These are phyloP conservation scores for Callyntrura guangdongensis DNA, from an alignment of 2,888 invertebrate species.

Conservation along the genomic window DNA sequence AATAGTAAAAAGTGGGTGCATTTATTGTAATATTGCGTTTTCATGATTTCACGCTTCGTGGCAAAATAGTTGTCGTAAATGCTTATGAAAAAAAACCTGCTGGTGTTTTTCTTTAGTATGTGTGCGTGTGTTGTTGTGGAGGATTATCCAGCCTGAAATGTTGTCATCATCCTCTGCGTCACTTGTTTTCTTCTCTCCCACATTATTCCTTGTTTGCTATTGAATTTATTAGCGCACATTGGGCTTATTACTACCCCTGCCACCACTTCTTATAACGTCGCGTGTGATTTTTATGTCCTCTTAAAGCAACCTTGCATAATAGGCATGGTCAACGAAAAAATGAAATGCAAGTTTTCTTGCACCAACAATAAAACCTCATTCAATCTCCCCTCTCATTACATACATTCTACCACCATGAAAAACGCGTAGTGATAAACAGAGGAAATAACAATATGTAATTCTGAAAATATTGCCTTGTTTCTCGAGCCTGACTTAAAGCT, in stretches of 20 bases:
- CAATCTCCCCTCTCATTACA: not conserved
- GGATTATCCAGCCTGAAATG: slow-evolving; percentile 8
- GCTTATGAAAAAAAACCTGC: slow-evolving; percentile 37
- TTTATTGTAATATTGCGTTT: not conserved
- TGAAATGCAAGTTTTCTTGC: not conserved
- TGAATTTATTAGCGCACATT: not conserved
- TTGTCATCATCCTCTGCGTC: not conserved
- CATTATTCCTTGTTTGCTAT: not conserved
- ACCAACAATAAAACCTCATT: slow-evolving; percentile 3
- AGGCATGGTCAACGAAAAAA: not conserved
- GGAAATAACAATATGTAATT: not conserved
- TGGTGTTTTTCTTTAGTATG: slow-evolving; percentile 49
- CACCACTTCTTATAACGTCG: not conserved
- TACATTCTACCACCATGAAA: slow-evolving; percentile 18
- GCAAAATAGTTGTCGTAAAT: too few relatives aligned
- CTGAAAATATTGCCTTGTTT: slow-evolving; percentile 23
- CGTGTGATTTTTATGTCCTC: not conserved
- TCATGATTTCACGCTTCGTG: not conserved
- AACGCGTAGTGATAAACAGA: slow-evolving; percentile 10
- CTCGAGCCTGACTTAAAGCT: not conserved
- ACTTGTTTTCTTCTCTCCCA: not conserved
- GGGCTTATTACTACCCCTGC: too few relatives aligned
- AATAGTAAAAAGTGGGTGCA: not conserved
- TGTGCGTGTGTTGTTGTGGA: not conserved
- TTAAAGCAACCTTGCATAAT: not conserved